Evolutionary conservation across 2,797 vertebrate species (phyloP).

Genomic region (Microhierax caerulescens): DNA sequence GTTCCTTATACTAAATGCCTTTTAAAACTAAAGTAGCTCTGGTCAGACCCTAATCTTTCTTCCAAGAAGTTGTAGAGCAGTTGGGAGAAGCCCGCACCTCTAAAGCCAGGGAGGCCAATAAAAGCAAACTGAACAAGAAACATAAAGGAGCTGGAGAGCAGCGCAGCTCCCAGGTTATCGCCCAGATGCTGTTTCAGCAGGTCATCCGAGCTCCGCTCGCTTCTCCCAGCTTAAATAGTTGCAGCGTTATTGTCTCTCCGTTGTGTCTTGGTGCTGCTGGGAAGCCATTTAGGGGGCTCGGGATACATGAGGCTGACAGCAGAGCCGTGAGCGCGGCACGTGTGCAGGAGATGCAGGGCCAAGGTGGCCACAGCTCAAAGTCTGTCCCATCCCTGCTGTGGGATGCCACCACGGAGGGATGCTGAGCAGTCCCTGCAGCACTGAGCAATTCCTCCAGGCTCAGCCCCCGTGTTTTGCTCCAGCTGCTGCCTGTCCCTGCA

Average conservation of each 20-base stretch:
- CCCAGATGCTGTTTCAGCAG: background rate
- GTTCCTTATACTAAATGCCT: background rate
- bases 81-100: background rate
- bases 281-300: background rate
- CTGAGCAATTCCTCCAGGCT: background rate
- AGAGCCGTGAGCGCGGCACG: background rate
- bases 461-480: rapidly evolving
- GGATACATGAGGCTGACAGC: background rate
- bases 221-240: background rate
- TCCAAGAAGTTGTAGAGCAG: background rate
- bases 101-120: background rate
- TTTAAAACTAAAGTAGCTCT: background rate
- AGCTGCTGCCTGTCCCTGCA: background rate
- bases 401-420: background rate
- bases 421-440: background rate
- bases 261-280: background rate
- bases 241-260: background rate
- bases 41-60: background rate
- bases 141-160: rapidly evolving
- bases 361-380: background rate
- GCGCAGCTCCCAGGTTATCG: background rate
- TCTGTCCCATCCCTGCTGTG: background rate
- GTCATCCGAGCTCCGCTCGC: background rate
- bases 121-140: background rate
- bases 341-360: rapidly evolving